phyloP scores from a whole-genome alignment of 2,888 invertebrate genomes.

The Therioaphis trifolii region DNA sequence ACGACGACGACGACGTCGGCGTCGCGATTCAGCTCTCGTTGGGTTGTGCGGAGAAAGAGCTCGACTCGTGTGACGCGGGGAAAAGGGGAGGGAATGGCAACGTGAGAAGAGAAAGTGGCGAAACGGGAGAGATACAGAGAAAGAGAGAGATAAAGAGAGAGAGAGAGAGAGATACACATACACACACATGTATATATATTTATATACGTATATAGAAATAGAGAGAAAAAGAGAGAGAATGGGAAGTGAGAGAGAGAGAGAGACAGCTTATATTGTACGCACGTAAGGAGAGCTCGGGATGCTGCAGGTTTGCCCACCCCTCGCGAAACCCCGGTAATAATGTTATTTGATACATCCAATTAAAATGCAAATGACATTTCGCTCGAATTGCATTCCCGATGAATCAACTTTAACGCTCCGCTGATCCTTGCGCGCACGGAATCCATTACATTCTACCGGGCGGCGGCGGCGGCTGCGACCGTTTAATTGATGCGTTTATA shows the following conservation, averaged over 20 bases:
- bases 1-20: background rate
- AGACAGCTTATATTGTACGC: too few relatives aligned
- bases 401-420: constrained; percentile 61
- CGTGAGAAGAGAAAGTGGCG: background rate
- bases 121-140: constrained; percentile 14
- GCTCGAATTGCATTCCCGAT: constrained; percentile 51
- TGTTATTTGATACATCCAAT: constrained; percentile 62
- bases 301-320: constrained; percentile 37
- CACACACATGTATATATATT: too few relatives aligned
- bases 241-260: too few relatives aligned
- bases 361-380: constrained; percentile 63
- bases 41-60: background rate
- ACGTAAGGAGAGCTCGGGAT: background rate
- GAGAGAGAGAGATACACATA: too few relatives aligned
- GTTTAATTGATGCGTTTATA: constrained; percentile 44
- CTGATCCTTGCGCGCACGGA: constrained; percentile 46
- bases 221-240: too few relatives aligned
- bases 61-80: background rate
- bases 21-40: constrained; percentile 17
- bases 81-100: background rate
- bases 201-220: constrained; percentile 15
- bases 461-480: background rate
- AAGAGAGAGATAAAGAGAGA: too few relatives aligned
- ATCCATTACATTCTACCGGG: constrained; percentile 35
- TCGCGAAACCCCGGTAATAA: constrained; percentile 49